phyloP scores from a whole-genome alignment of 2,888 invertebrate genomes.

The Drosophila siamana region DNA sequence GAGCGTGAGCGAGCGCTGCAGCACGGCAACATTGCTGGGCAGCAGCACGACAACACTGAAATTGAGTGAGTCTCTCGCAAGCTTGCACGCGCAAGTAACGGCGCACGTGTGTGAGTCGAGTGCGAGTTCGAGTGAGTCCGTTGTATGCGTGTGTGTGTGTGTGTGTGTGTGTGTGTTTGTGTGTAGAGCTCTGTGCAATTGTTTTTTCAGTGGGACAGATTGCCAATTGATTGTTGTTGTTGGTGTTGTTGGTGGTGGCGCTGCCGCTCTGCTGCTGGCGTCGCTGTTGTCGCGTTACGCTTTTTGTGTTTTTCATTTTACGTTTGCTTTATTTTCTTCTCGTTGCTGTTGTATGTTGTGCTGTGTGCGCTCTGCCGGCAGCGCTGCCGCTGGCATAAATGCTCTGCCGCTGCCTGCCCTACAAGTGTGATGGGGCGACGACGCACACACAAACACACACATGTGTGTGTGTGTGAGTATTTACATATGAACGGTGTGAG shows the following conservation, averaged over 20 bases:
- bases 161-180: slow-evolving; percentile 37
- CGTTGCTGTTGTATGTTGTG: slow-evolving; percentile 26
- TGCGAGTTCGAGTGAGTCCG: slow-evolving; percentile 15
- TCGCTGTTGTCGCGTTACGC: slow-evolving; percentile 62
- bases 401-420: slow-evolving; percentile 68
- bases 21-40: slow-evolving; percentile 61
- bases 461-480: slow-evolving; percentile 19
- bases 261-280: slow-evolving; percentile 36
- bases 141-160: slow-evolving; percentile 18
- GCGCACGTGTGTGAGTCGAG: slow-evolving; percentile 49
- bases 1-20: slow-evolving; percentile 28
- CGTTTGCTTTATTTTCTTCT: slow-evolving; percentile 32
- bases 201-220: slow-evolving; percentile 80
- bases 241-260: slow-evolving; percentile 47
- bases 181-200: slow-evolving; percentile 67
- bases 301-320: slow-evolving; percentile 70
- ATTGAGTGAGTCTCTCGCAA: slow-evolving; percentile 41
- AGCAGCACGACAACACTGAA: slow-evolving; percentile 59
- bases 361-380: slow-evolving; percentile 59
- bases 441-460: slow-evolving; percentile 29
- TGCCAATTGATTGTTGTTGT: slow-evolving; percentile 78
- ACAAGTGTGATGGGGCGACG: slow-evolving; percentile 69
- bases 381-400: slow-evolving; percentile 74
- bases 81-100: slow-evolving; percentile 51
- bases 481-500: slow-evolving; percentile 60